Base-by-base conservation (phyloP, 2,888 invertebrate species). In the Drosophila pullipes region DNA sequence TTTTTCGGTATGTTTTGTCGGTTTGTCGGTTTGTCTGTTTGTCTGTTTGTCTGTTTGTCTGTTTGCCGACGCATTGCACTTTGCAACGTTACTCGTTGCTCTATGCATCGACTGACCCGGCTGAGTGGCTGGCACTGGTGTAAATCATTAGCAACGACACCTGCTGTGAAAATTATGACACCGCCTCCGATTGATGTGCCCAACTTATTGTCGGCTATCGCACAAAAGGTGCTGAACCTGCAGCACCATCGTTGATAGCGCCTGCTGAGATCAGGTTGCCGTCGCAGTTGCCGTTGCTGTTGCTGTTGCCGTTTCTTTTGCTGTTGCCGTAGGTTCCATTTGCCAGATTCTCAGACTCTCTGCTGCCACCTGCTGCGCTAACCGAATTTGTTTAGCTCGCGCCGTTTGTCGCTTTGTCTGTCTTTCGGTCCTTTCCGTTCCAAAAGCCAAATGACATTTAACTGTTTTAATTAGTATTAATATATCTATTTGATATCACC, bases 141-240 rank as follows among this genome's bases (percentile, higher is more conserved):
- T 85, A 89, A 91, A 88, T 88, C 91, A 91, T 91, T 91, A 92
- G 82, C 85, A 78, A 66, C 83, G 91, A 87, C 92, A 92, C 92
- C 92, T 92, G 92, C 92, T 92, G 92, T 91, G 92, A 91, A 92
- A 92, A 92, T 92, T 91, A 92, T 92, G 92, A 92, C 91, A 92
- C 91, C 91, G 91, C 87, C 90, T 88, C 90, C 88, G 80, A 85
- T 91, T 90, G 91, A 90, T 87, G 91, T 83, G 67, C 71, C 63
- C 78, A 84, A 90, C 91, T 85, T 89, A 86, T 85, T 89, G 91
- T 87, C 84, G 88, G 60, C 83, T 85, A 86, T 88, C 86, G 79
- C 64, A 62, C 65, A 74, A 81, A 78, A 91, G 90, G 92, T 92
- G 92, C 87, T 81, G 84, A 91, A 79, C 90, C 88, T 87, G 89